phyloP scores from a whole-genome alignment of 1,140 invertebrate species.

The Cotesia vestalis region DNA sequence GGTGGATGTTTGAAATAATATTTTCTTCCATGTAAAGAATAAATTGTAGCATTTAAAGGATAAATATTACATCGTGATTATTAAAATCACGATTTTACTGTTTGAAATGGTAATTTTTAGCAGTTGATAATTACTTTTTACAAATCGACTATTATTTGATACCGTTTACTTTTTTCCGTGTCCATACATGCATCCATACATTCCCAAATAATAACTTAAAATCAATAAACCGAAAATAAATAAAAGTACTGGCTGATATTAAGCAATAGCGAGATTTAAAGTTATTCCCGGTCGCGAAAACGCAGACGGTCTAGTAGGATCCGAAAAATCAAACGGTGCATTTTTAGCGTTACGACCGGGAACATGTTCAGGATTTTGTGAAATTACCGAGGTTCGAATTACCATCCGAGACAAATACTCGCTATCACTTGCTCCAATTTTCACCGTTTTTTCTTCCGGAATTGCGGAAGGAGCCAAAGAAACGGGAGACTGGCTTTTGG shows the following conservation, averaged over 20 bases:
- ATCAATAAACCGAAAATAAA: not conserved
- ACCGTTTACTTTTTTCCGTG: no score
- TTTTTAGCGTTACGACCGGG: slow-evolving; percentile 34
- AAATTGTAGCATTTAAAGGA: no score
- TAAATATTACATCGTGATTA: no score
- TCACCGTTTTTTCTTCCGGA: not conserved
- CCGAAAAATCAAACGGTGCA: slow-evolving; percentile 47
- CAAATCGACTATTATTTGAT: no score
- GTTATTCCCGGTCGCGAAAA: slow-evolving; percentile 54
- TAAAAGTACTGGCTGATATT: slow-evolving; percentile 6
- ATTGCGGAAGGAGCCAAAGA: slow-evolving; percentile 18
- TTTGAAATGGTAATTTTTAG: no score
- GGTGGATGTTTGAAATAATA: no score
- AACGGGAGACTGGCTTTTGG: slow-evolving; percentile 42
- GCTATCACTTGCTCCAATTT: slow-evolving; percentile 10
- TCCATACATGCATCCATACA: no score
- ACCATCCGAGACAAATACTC: slow-evolving; percentile 58
- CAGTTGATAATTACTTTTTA: no score
- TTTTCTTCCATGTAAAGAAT: no score
- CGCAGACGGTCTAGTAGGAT: slow-evolving; percentile 49
- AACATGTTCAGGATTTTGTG: slow-evolving; percentile 67
- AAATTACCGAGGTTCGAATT: slow-evolving; percentile 68
- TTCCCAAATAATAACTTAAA: not conserved
- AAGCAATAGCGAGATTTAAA: slow-evolving; percentile 55
- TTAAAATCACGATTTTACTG: no score